Percentiles rank a stretch among this genome's conserved stretches.
Conservation (phyloP, 2,888 invertebrate genomes). For the Tetheella fluctuosa region DNA sequence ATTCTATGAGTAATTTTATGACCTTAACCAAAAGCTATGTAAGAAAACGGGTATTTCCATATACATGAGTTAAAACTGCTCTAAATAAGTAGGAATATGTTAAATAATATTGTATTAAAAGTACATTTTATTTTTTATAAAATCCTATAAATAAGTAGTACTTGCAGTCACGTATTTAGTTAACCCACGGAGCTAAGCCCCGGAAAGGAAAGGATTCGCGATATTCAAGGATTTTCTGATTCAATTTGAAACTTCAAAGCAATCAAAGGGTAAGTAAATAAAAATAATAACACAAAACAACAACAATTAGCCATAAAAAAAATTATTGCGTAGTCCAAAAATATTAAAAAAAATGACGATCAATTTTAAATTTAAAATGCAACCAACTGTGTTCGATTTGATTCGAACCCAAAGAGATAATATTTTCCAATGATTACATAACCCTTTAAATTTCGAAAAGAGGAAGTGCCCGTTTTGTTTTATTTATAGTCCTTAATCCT, state of each 20-base stretch:
- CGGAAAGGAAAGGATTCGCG: constrained; percentile 5
- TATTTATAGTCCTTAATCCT: too few relatives aligned
- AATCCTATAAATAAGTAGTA: constrained; percentile 2
- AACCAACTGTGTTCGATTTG: not conserved
- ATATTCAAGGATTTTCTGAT: constrained; percentile 12
- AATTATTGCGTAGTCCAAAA: not conserved
- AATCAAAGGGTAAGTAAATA: constrained; percentile 17
- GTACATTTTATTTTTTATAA: too few relatives aligned
- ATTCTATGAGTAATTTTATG: too few relatives aligned
- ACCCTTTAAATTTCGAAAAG: not conserved
- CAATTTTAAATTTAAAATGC: not conserved
- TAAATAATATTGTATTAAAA: too few relatives aligned
- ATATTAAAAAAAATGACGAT: not conserved
- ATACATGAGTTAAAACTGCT: too few relatives aligned
- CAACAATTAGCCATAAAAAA: not conserved
- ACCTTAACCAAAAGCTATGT: too few relatives aligned
- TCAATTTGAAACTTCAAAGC: constrained; percentile 17
- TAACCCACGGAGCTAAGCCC: not conserved
- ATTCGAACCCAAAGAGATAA: not conserved
- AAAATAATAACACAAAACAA: constrained; percentile 4
- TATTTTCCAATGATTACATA: not conserved
- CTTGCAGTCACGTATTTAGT: constrained; percentile 3
- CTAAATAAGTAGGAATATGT: too few relatives aligned
- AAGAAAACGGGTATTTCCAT: too few relatives aligned
- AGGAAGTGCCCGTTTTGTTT: not conserved